These are phyloP conservation scores for Porites lutea DNA, from an alignment of 64 coral and sea anemone species.

Conservation along the genomic window DNA sequence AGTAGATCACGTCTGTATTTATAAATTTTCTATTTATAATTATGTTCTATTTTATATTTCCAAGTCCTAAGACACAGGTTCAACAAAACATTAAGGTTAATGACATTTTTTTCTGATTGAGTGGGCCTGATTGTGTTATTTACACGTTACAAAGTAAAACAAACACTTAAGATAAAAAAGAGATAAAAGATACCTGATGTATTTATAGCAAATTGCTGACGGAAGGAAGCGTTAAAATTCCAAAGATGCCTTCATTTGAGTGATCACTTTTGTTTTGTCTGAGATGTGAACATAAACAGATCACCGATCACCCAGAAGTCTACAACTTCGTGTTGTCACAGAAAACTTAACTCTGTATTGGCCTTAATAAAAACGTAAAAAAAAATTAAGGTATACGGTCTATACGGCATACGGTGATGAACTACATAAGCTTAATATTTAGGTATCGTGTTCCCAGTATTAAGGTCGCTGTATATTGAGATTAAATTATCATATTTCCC, in stretches of 20 bases:
- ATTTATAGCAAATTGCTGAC: background rate
- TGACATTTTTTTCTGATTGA: too few species aligned
- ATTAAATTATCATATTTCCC: conserved; percentile 9
- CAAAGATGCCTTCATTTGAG: background rate
- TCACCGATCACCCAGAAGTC: background rate
- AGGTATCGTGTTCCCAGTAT: background rate
- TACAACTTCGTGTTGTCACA: background rate
- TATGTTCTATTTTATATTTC: too few species aligned
- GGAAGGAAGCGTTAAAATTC: background rate
- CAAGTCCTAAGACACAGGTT: too few species aligned
- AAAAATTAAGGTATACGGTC: background rate
- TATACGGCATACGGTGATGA: background rate
- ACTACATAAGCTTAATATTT: background rate
- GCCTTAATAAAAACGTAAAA: background rate
- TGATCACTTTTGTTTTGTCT: conserved; percentile 5
- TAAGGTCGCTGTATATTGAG: background rate
- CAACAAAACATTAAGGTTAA: too few species aligned
- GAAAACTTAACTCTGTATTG: background rate
- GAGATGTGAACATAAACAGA: background rate
- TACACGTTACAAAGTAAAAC: too few species aligned
- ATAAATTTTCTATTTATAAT: too few species aligned
- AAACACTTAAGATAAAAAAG: too few species aligned
- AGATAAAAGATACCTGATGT: too few species aligned
- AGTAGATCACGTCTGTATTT: too few species aligned
- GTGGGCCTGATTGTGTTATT: too few species aligned